Evolutionary conservation across 2,888 invertebrate genomes (phyloP).

Genomic region (Eilema sororculum): DNA sequence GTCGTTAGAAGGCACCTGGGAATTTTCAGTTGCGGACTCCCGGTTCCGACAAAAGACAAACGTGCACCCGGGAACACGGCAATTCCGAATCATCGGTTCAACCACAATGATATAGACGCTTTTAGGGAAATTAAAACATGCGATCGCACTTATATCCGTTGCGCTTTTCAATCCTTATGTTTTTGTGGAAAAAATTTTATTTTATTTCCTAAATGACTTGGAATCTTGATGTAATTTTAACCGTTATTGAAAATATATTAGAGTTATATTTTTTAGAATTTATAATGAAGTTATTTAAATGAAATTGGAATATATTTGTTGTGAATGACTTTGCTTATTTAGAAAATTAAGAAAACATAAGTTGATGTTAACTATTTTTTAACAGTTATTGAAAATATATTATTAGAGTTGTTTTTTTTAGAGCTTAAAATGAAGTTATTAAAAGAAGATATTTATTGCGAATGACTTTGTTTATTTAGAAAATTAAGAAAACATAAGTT

Average conservation of each 20-base stretch:
- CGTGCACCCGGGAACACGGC: constrained; percentile 50
- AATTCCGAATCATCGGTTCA: constrained; percentile 72
- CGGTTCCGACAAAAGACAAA: constrained; percentile 23
- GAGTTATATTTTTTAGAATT: not conserved
- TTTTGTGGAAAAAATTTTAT: constrained; percentile 36
- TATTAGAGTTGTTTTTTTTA: too few species aligned
- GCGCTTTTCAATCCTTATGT: constrained; percentile 39
- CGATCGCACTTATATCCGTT: constrained; percentile 55
- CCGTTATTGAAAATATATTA: too few species aligned
- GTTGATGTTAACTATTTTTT: too few species aligned
- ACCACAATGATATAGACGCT: constrained; percentile 82
- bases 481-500: too few species aligned
- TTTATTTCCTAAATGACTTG: not conserved
- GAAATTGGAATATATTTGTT: too few species aligned
- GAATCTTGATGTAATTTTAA: not conserved
- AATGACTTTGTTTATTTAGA: too few species aligned
- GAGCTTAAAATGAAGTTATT: too few species aligned
- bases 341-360: too few species aligned
- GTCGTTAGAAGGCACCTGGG: constrained; percentile 66
- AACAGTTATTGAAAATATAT: too few species aligned
- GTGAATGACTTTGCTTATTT: too few species aligned
- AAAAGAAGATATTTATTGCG: too few species aligned
- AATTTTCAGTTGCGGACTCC: constrained; percentile 33
- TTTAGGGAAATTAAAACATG: constrained; percentile 82
- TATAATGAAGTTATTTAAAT: too few species aligned